Base-by-base conservation (phyloP, 1,140 invertebrate species). In the Megalonaias nervosa region DNA sequence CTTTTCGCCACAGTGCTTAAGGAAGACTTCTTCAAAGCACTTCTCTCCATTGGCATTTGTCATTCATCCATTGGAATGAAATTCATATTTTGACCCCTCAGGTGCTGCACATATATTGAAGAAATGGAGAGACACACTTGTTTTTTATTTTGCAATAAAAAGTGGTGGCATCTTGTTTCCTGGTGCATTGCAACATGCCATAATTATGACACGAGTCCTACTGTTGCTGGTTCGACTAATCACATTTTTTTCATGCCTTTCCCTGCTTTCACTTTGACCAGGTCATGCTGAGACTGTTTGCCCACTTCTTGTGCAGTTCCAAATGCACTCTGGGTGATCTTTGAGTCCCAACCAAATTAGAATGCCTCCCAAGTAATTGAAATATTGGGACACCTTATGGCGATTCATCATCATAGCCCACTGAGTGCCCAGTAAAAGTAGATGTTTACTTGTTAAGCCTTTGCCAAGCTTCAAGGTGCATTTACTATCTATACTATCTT, bases 51-150 rank as follows among this genome's bases (percentile, higher is more conserved):
- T 74, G 9, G 67, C 58, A 58, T 84, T 80, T 15, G 58, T 23
- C 57, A 84, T 82, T 78, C 82, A 84, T 12, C 74, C 67, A 58
- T 79, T 78, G 38, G 73, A 69, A 38, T 73, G 75, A 38, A 38
- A 82, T 31, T 78, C 74, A 73, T 75, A 82, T 9, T 73, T 61
- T 15, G 58, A 62, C 19, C 67, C 61, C 6, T 19, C 0, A 56
- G 78, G 80, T 19, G 64, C 67, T 16, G 60, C 68, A 57, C 2
- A 64, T 6, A 75, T 76, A 23, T 74, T 75, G 38, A 80, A 84
- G 19, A 64, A 62, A 67, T 76, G 72, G 1, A 78, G 21, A 2
- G 59, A 79, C 31, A 59, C 69, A 15, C 70, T n/a, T 1, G 74
- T 80, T 73, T 84, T 80, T 57, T 75, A 80, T 31, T 81, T 82